phyloP scores from a whole-genome alignment of 2,113 vertebrate genomes.

The Albula glossodonta region DNA sequence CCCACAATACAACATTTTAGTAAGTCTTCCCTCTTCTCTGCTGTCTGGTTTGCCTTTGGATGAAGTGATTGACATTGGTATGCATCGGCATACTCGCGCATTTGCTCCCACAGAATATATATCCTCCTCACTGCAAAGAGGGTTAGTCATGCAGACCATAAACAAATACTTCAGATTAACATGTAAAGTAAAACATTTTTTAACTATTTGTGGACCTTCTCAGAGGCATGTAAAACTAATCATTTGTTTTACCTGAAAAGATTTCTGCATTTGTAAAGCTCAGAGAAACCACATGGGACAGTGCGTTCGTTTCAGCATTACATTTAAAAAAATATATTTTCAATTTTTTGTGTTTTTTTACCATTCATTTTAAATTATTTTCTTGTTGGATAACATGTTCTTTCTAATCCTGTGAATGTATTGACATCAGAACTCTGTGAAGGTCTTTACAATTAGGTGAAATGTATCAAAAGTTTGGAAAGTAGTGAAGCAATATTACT shows the following conservation, averaged over 20 bases:
- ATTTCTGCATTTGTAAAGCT: not conserved
- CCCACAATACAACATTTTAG: conserved; percentile 63
- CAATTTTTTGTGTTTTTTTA: not conserved
- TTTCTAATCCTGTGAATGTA: not conserved
- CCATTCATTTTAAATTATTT: not conserved
- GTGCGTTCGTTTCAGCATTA: not conserved
- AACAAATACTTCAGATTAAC: not conserved
- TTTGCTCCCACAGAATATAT: not conserved
- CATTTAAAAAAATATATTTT: not conserved
- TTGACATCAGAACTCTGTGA: not conserved
- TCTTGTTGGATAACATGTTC: not conserved
- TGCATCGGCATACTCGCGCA: not conserved
- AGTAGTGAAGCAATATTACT: not conserved
- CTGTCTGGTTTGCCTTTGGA: conserved; percentile 20
- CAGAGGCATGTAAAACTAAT: not conserved
- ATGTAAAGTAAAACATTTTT: not conserved
- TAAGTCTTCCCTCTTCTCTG: conserved; percentile 50
- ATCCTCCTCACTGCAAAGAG: not conserved
- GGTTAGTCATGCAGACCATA: not conserved
- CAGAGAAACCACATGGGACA: not conserved
- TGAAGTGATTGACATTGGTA: not conserved
- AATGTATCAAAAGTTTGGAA: not conserved
- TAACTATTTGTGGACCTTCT: not conserved
- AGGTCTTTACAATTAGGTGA: not conserved
- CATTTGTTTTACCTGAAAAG: not conserved